Evolutionary conservation across 2,888 invertebrate species (phyloP).

Genomic region (Adela reaumurella): DNA sequence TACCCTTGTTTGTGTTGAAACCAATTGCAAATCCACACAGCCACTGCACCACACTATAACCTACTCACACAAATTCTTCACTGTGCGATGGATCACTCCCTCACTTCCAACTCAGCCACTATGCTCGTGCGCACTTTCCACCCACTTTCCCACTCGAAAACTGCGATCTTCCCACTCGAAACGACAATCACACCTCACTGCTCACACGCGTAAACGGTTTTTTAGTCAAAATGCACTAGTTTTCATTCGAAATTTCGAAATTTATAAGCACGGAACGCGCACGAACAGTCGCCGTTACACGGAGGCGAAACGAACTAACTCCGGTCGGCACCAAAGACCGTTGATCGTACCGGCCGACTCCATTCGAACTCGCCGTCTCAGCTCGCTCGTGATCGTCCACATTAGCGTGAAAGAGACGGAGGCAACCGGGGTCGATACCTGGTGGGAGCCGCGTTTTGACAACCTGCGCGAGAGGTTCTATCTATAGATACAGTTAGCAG

Average conservation of each 20-base stretch:
- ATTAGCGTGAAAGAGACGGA: not conserved
- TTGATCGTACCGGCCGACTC: conserved; percentile 28
- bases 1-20: conserved; percentile 39
- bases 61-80: not conserved
- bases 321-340: conserved; percentile 47
- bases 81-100: not conserved
- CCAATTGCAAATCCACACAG: conserved; percentile 32
- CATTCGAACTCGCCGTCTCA: not conserved
- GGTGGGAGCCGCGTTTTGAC: conserved; percentile 37
- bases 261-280: not conserved
- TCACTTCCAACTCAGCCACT: not conserved
- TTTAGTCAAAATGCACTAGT: no score
- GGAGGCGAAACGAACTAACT: conserved; percentile 51
- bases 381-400: not conserved
- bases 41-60: not conserved
- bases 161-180: no score
- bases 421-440: not conserved
- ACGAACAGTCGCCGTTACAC: conserved; percentile 32
- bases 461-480: conserved; percentile 38
- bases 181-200: no score
- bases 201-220: no score
- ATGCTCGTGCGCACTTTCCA: not conserved
- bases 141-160: no score
- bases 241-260: no score
- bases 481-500: conserved; percentile 41